These are phyloP conservation scores for Kobus ellipsiprymnus DNA, from an alignment of 2,113 vertebrate genomes.

Conservation along the genomic window DNA sequence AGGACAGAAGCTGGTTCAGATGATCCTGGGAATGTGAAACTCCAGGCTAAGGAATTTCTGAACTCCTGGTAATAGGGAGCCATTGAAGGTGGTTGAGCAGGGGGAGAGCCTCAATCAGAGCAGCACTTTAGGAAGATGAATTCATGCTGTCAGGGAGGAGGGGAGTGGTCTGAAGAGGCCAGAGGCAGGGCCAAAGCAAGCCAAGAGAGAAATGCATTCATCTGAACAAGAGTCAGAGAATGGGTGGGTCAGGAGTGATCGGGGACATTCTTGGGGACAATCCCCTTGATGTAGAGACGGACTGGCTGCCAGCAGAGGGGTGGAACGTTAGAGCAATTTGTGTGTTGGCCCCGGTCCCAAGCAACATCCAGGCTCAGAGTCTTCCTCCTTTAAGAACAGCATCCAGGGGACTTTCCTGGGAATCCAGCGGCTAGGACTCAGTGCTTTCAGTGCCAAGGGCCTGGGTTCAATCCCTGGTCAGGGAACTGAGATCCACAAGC, in stretches of 20 bases:
- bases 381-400: background rate
- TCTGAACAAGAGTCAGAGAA: background rate
- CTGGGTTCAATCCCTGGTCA: background rate
- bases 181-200: background rate
- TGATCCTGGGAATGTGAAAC: rapidly evolving
- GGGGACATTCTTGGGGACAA: background rate
- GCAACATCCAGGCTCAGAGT: rapidly evolving
- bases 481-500: background rate
- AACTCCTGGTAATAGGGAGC: background rate
- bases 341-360: too few relatives aligned
- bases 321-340: too few relatives aligned
- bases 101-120: background rate
- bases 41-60: background rate
- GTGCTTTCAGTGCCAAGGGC: background rate
- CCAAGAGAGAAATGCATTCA: background rate
- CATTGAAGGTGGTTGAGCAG: background rate
- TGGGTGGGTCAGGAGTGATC: rapidly evolving
- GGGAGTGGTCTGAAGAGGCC: background rate
- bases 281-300: rapidly evolving
- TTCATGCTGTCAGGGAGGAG: background rate
- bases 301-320: background rate
- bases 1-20: background rate
- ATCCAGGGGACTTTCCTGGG: background rate
- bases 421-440: background rate
- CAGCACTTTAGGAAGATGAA: background rate